Percentiles rank a stretch among this genome's conserved stretches.
Evolutionary conservation across 2,797 vertebrate genomes (phyloP).

Genomic region (Melanotaenia parkinsoni): DNA sequence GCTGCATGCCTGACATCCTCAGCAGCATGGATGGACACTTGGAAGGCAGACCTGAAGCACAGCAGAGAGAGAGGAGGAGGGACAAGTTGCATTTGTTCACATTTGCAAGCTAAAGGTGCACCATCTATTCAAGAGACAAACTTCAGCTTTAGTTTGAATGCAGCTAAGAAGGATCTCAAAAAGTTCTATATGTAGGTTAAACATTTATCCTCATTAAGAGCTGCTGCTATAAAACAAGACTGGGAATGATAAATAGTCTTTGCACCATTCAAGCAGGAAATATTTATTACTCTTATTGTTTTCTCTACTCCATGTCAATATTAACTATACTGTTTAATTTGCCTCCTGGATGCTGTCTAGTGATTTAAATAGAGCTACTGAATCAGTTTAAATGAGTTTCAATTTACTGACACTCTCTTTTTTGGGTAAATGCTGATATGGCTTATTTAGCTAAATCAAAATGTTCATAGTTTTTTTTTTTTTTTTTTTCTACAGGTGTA

Average conservation of each 20-base stretch:
- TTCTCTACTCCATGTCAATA: background rate
- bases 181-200: background rate
- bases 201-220: conserved; percentile 20
- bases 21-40: no score
- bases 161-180: background rate
- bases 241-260: conserved; percentile 1
- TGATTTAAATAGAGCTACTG: background rate
- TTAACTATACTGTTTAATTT: background rate
- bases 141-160: background rate
- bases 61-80: background rate
- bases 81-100: background rate
- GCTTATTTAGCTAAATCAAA: background rate
- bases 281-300: conserved; percentile 7
- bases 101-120: background rate
- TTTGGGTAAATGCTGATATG: background rate
- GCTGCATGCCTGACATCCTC: background rate
- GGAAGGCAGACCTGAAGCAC: no score
- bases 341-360: background rate
- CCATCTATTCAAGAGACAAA: background rate
- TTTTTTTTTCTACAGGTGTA: no score
- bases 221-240: conserved; percentile 3
- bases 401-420: background rate
- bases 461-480: no score
- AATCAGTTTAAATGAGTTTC: conserved; percentile 13
- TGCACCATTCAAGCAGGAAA: background rate